Percentiles rank a stretch among this genome's conserved stretches.
Conservation (phyloP, 2,888 invertebrate species). For the Zygogramma bicolorata region DNA sequence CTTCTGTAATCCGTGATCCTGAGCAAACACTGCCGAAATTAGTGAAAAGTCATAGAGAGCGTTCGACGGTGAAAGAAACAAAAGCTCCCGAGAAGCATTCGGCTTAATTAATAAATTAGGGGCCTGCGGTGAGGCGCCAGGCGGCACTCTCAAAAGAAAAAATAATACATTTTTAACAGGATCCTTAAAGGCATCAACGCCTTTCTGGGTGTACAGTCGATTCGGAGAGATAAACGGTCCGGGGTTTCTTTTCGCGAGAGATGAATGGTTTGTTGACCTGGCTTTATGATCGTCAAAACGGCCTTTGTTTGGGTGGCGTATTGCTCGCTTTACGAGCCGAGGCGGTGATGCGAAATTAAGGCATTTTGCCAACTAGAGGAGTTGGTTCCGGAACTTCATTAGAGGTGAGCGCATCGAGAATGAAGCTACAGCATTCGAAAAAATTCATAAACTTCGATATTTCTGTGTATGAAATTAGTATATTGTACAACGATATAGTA, state of each 20-base stretch:
- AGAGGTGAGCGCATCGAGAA: too few species aligned
- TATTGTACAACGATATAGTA: too few species aligned
- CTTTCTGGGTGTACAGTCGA: conserved; percentile 58
- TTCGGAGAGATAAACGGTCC: conserved; percentile 46
- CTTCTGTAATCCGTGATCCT: too few species aligned
- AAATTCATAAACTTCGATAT: too few species aligned
- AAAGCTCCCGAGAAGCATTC: conserved; percentile 37
- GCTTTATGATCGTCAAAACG: conserved; percentile 31
- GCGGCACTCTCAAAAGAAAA: conserved; percentile 63
- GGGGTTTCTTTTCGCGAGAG: conserved; percentile 31
- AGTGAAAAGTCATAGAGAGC: conserved; percentile 17
- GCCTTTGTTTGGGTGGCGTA: conserved; percentile 16
- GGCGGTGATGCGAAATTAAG: background rate
- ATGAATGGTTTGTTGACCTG: conserved; percentile 44
- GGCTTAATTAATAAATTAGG: conserved; percentile 66
- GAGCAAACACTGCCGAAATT: background rate
- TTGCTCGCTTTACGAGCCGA: background rate
- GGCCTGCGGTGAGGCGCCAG: conserved; percentile 64
- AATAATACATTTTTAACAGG: conserved; percentile 67
- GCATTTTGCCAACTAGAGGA: background rate
- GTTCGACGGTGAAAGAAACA: conserved; percentile 27
- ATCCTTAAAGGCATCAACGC: conserved; percentile 67
- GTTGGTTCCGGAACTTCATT: too few species aligned
- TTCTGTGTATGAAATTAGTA: too few species aligned
- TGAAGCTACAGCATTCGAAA: background rate